Evolutionary conservation across 2,113 vertebrate genomes (phyloP).

Genomic region (Paramisgurnus dabryanus): DNA sequence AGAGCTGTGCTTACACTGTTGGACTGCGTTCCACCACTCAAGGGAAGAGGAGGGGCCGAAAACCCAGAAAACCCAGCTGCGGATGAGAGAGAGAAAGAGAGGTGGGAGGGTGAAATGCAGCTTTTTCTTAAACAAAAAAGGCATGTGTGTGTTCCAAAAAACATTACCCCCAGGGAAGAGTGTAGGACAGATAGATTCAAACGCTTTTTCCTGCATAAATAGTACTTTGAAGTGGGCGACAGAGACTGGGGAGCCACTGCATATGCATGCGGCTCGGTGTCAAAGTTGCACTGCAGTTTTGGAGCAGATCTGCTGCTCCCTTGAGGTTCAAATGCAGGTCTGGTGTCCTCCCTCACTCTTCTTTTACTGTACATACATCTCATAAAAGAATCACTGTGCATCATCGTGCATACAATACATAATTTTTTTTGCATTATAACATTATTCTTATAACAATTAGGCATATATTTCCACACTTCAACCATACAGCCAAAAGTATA

Average conservation of each 20-base stretch:
- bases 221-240: constrained; percentile 78
- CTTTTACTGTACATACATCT: neutral
- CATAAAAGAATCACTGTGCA: too few relatives aligned
- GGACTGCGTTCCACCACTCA: constrained; percentile 82
- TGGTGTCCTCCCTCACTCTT: constrained; percentile 6
- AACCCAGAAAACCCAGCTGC: constrained; percentile 82
- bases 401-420: too few relatives aligned
- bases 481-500: too few relatives aligned
- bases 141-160: constrained; percentile 47
- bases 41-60: constrained; percentile 73
- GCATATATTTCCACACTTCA: neutral
- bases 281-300: constrained; percentile 58
- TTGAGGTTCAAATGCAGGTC: neutral
- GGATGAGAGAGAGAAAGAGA: constrained; percentile 57
- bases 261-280: constrained; percentile 60
- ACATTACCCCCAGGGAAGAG: constrained; percentile 68
- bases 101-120: constrained; percentile 5
- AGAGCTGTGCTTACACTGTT: constrained; percentile 87
- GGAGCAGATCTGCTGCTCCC: constrained; percentile 52
- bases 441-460: neutral
- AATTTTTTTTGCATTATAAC: neutral
- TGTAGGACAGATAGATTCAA: constrained; percentile 74
- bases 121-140: constrained; percentile 40
- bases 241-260: constrained; percentile 36
- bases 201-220: constrained; percentile 78